Conservation (phyloP, 2,113 vertebrate genomes). For the cattle (Bos taurus) region ARS-UCD2.0 NC_037334.1:47065501-47066000, state of each 20-base stretch:
- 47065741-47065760: neutral
- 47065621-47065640: neutral
- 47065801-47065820: neutral
- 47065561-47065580: neutral
- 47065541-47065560: neutral
- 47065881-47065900: no score
- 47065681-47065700: neutral
- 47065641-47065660: neutral
- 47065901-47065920: no score
- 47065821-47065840: neutral
- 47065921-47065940: no score
- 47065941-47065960: no score
- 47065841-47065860: neutral
- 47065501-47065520: neutral
- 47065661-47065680: neutral
- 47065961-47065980: no score
- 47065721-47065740: neutral
- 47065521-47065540: neutral
- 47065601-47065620: fast-evolving
- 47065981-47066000: no score
- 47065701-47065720: neutral
- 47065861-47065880: no score
- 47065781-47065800: neutral
- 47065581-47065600: conserved; percentile 21
- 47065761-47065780: neutral